These are phyloP conservation scores for Oryzias woworae DNA, from an alignment of 2,113 vertebrate genomes.

Conservation along the genomic window DNA sequence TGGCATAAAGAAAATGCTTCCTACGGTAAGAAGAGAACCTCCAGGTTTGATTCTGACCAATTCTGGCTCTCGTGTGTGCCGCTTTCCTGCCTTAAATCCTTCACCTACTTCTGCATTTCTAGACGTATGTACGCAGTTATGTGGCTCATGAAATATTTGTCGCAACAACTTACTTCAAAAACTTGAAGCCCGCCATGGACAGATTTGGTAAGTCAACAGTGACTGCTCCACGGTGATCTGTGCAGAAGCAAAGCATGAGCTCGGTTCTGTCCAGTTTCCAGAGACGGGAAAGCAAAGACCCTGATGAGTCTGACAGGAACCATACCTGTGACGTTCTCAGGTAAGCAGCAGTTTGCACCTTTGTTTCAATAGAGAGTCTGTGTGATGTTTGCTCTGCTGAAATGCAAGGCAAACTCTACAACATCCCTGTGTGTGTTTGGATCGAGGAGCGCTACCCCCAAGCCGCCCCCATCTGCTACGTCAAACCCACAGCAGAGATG, in stretches of 20 bases:
- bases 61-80: no score
- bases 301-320: slow-evolving; percentile 89
- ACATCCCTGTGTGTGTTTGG: slow-evolving; percentile 91
- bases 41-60: no score
- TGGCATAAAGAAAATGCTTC: slow-evolving; percentile 85
- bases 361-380: not conserved
- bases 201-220: slow-evolving; percentile 79
- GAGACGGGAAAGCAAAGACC: slow-evolving; percentile 84
- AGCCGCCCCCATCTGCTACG: slow-evolving; percentile 89
- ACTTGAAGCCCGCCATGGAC: slow-evolving; percentile 85
- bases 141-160: slow-evolving; percentile 82
- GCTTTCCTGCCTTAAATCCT: not conserved
- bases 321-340: slow-evolving; percentile 80
- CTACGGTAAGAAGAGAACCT: slow-evolving; percentile 78
- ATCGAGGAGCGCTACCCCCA: slow-evolving; percentile 88
- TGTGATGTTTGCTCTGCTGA: not conserved
- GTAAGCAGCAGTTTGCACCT: slow-evolving; percentile 60
- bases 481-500: slow-evolving; percentile 89
- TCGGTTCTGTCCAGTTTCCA: slow-evolving; percentile 84
- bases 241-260: no score
- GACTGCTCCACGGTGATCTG: not conserved
- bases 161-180: slow-evolving; percentile 83
- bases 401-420: slow-evolving; percentile 81
- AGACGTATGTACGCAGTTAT: slow-evolving; percentile 85
- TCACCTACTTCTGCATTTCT: slow-evolving; percentile 24